Base-by-base conservation (phyloP, 2,113 vertebrate genomes). In the Petromus typicus region DNA sequence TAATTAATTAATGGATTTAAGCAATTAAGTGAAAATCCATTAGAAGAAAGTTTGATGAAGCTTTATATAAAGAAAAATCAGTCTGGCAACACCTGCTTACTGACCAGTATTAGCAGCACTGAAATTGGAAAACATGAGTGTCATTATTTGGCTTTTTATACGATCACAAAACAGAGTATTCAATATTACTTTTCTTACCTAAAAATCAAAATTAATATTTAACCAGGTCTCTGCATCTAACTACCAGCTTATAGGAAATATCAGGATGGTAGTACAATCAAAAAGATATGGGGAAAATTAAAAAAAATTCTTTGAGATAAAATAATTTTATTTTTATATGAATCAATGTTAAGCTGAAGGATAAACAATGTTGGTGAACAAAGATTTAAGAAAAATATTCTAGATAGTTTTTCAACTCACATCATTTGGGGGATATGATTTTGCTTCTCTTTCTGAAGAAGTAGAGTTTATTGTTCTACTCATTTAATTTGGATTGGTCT, bases 1-100 rank as follows among this genome's bases (percentile, higher is more conserved):
- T 57, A 91, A 73, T 86, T 51, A 93, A 90, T 85, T 86, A 90
- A 56, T 64, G 56, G 79, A 66, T 64, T 79, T 89, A 81, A 10
- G 5, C n/a, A 75, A 87, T 78, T 94, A 67, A 37, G 13, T 66
- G 13, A 81, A 80, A 59, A 91, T 32, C 61, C 69, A 71, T 83
- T 83, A 88, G 78, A 37, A 10, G 20, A 93, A 88, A 86, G 22
- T 18, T 71, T 78, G 76, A 45, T 83, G 59, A 12, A 34, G 51
- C 45, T 87, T 78, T 78, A 34, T 93, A 37, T 82, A 37, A 78
- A 54, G 48, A 69, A 23, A 54, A 63, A 56, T 78, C n/a, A 83
- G 69, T 32, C n/a, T 91, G 30, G 40, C 7, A 54, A 71, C 61
- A 63, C 3, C 13, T 66, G 66, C 57, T 66, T 48, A 18, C 25